phyloP scores from a whole-genome alignment of 2,797 vertebrate species.

The Mus caroli region DNA sequence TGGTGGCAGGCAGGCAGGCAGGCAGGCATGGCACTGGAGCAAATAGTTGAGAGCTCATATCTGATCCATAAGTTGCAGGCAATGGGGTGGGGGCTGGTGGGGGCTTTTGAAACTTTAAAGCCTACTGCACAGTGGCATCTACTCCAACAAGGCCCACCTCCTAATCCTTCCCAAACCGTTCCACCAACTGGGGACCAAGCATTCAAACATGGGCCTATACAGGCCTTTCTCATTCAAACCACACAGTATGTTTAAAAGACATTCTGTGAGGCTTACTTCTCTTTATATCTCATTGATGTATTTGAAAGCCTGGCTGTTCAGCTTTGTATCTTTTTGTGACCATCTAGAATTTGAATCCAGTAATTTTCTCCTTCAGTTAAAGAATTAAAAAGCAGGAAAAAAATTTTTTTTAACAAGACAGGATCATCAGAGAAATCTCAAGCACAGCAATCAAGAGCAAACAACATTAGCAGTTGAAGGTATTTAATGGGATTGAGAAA shows the following conservation, averaged over 20 bases:
- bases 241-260: slow-evolving; percentile 9
- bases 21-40: not conserved
- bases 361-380: not conserved
- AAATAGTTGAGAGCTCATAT: not conserved
- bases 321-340: not conserved
- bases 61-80: not conserved
- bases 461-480: not conserved
- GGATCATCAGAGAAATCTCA: not conserved
- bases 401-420: not conserved
- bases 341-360: not conserved
- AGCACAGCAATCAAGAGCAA: not conserved
- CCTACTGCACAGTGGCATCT: not conserved
- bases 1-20: not conserved
- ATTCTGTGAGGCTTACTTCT: not conserved
- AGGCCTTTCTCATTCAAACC: not conserved
- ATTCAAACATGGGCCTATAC: not conserved
- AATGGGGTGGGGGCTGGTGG: not conserved
- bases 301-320: not conserved
- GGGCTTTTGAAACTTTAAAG: not conserved
- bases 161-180: not conserved
- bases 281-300: not conserved
- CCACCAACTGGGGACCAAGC: not conserved
- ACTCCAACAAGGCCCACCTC: not conserved
- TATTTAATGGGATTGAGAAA: not conserved
- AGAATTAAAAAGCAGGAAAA: not conserved